These are phyloP conservation scores for Sepioteuthis lessoniana DNA, from an alignment of 2,888 invertebrate species.

Conservation along the genomic window DNA sequence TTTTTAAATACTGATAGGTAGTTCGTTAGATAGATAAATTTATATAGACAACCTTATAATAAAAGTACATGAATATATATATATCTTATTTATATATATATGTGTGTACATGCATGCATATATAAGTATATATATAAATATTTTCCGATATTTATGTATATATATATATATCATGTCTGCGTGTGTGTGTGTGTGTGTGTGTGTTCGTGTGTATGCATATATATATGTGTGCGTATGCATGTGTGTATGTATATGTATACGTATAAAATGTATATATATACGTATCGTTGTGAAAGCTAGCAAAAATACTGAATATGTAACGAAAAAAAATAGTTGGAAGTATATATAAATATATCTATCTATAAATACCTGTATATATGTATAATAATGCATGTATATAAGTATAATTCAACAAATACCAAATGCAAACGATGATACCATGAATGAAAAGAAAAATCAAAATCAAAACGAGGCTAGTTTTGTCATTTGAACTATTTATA, in stretches of 20 bases:
- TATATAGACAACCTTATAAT: background rate
- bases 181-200: background rate
- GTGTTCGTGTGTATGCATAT: background rate
- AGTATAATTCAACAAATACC: background rate
- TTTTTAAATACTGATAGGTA: background rate
- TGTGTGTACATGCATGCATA: conserved; percentile 12
- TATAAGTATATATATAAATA: conserved; percentile 39
- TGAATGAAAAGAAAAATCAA: too few species aligned
- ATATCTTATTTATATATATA: background rate
- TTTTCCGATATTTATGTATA: background rate
- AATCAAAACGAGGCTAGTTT: too few species aligned
- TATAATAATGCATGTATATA: background rate
- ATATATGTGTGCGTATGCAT: background rate
- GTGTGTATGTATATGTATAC: background rate
- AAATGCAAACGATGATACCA: background rate
- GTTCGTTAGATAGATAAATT: conserved; percentile 24
- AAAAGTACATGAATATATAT: background rate
- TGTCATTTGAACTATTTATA: too few species aligned
- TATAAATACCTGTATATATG: conserved; percentile 1
- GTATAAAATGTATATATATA: background rate
- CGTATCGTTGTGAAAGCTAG: background rate
- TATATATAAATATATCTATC: conserved; percentile 24
- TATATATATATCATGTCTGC: background rate
- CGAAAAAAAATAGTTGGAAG: background rate
- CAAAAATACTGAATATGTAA: background rate